Conservation (phyloP, 1,140 invertebrate genomes). For the Drosophila rufa region DNA sequence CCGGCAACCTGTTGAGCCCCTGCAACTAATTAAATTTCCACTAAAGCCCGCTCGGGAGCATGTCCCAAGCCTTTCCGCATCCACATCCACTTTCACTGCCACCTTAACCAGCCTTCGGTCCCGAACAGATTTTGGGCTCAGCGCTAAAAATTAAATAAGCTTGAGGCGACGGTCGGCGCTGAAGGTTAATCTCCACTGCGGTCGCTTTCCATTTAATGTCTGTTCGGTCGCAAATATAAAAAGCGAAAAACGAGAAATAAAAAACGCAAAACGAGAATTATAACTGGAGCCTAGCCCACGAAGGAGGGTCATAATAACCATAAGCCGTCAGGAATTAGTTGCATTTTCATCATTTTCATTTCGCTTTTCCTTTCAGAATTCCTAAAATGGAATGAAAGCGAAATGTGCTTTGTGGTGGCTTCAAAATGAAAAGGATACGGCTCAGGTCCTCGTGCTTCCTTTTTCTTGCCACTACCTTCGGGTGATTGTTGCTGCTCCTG, state of each 20-base stretch:
- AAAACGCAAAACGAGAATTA: slow-evolving; percentile 38
- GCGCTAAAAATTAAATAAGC: slow-evolving; percentile 71
- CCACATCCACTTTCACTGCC: slow-evolving; percentile 31
- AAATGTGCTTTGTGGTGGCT: slow-evolving; percentile 77
- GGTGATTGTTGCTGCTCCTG: slow-evolving; percentile 50
- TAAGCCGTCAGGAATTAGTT: slow-evolving; percentile 82
- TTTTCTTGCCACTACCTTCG: slow-evolving; percentile 25
- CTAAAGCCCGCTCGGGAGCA: slow-evolving; percentile 19
- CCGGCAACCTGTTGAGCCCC: slow-evolving; percentile 44
- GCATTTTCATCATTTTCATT: slow-evolving; percentile 81
- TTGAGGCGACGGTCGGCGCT: slow-evolving; percentile 58
- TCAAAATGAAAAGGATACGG: slow-evolving; percentile 80
- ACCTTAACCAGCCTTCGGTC: slow-evolving; percentile 21
- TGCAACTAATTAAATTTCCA: slow-evolving; percentile 55
- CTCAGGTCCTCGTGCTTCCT: slow-evolving; percentile 49
- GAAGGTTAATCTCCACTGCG: slow-evolving; percentile 74
- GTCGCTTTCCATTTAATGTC: slow-evolving; percentile 56
- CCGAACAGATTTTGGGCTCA: slow-evolving; percentile 68
- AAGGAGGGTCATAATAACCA: slow-evolving; percentile 60
- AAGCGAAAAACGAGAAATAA: background rate
- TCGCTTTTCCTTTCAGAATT: slow-evolving; percentile 51
- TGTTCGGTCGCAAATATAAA: slow-evolving; percentile 52
- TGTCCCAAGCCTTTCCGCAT: slow-evolving; percentile 8
- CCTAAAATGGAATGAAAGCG: slow-evolving; percentile 75
- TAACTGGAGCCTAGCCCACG: slow-evolving; percentile 36